A percentile compares a stretch with the other conserved stretches of the same genome.
These are phyloP conservation scores for Caenorhabditis latens DNA, from an alignment of 1,140 invertebrate genomes.

Conservation along the genomic window DNA sequence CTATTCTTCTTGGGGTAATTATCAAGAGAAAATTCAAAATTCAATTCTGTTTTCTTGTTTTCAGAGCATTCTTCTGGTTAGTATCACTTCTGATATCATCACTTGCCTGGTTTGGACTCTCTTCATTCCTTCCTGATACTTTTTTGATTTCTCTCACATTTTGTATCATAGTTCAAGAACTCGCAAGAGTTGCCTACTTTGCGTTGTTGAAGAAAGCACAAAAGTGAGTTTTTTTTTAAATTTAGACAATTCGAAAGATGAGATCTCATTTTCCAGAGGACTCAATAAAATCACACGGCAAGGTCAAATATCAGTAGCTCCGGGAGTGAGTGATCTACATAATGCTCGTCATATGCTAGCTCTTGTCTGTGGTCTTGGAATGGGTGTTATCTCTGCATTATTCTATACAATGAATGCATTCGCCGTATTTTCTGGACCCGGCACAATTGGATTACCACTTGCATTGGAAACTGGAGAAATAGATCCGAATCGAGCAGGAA, in stretches of 20 bases:
- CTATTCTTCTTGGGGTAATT: conserved; percentile 66
- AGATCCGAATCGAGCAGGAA: conserved; percentile 45
- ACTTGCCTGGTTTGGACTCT: conserved; percentile 29
- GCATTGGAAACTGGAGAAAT: conserved; percentile 36
- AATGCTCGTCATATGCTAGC: conserved; percentile 63
- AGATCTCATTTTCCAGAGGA: conserved; percentile 14
- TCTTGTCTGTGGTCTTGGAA: conserved; percentile 58
- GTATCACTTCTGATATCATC: conserved; percentile 65
- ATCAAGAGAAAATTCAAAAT: neutral
- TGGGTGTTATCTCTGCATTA: conserved; percentile 60
- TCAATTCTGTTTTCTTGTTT: neutral
- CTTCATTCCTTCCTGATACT: neutral
- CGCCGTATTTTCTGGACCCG: conserved; percentile 56
- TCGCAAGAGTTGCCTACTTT: conserved; percentile 53
- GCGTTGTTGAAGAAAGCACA: conserved; percentile 48
- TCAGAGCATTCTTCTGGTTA: conserved; percentile 68
- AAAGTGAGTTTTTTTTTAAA: neutral
- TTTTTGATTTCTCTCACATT: conserved; percentile 2
- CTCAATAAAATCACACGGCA: conserved; percentile 49
- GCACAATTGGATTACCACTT: conserved; percentile 39
- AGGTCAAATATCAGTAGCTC: conserved; percentile 11
- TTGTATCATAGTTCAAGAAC: conserved; percentile 49
- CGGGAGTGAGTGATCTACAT: conserved; percentile 53
- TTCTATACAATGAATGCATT: conserved; percentile 64
- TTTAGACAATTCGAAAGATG: neutral